These are phyloP conservation scores for Heliconius charithonia DNA, from an alignment of 2,888 invertebrate genomes.

Conservation along the genomic window DNA sequence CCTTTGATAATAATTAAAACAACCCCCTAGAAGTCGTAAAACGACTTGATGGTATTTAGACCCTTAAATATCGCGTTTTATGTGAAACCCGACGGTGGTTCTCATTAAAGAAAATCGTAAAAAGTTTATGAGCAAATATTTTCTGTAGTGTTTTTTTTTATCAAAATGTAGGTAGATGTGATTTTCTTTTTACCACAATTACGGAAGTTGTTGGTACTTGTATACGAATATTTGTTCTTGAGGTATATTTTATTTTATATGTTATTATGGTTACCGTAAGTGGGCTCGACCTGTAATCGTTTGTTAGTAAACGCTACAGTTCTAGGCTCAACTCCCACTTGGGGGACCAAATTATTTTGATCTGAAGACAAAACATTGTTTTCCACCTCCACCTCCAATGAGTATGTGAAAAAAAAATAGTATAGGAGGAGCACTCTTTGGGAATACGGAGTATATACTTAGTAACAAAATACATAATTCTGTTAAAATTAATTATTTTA, in stretches of 20 bases:
- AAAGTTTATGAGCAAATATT: constrained; percentile 40
- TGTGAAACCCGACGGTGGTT: constrained; percentile 34
- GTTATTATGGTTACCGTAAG: neutral
- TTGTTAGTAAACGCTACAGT: too few relatives aligned
- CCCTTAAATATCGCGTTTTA: constrained; percentile 44
- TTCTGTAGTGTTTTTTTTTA: constrained; percentile 24
- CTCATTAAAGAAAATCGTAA: constrained; percentile 46
- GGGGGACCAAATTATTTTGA: too few relatives aligned
- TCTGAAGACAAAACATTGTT: too few relatives aligned
- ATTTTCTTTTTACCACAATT: neutral
- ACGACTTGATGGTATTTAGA: constrained; percentile 38
- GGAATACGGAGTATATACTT: too few relatives aligned
- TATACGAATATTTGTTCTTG: neutral
- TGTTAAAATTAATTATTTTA: too few relatives aligned
- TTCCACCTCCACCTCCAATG: too few relatives aligned
- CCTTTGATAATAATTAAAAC: constrained; percentile 39
- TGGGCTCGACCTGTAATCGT: neutral
- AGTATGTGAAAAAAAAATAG: too few relatives aligned
- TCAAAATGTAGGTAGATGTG: constrained; percentile 10
- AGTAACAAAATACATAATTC: too few relatives aligned
- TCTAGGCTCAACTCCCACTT: too few relatives aligned
- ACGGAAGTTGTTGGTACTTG: neutral
- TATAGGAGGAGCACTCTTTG: too few relatives aligned
- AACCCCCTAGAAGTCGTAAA: constrained; percentile 43
- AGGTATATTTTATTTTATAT: neutral